Conservation (phyloP, 1,140 invertebrate genomes). For the Sogatella furcifera region DNA sequence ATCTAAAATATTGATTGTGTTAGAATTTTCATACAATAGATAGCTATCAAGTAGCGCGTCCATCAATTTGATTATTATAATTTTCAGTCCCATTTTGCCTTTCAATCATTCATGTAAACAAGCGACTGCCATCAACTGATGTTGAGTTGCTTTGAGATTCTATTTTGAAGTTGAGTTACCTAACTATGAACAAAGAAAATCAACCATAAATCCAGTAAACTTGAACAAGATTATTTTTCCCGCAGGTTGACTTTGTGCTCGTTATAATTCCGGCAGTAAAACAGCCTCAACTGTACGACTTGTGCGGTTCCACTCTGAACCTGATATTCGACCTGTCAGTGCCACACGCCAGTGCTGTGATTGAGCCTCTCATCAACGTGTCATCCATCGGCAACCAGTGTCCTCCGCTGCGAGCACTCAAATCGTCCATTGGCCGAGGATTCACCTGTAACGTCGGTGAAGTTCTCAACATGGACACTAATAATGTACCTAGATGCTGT, state of each 20-base stretch:
- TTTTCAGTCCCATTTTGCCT: no score
- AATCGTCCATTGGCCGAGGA: conserved; percentile 73
- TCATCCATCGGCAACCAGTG: conserved; percentile 83
- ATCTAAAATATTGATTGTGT: no score
- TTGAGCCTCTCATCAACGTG: conserved; percentile 81
- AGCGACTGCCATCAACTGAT: no score
- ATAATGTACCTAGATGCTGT: conserved; percentile 85
- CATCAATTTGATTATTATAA: no score
- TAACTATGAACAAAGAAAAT: not conserved
- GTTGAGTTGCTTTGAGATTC: no score
- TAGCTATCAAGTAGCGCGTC: no score
- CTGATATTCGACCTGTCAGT: conserved; percentile 90
- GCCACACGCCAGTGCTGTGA: conserved; percentile 80
- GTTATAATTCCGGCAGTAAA: conserved; percentile 76
- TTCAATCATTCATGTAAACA: no score
- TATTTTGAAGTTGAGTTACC: no score
- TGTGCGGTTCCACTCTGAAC: conserved; percentile 86
- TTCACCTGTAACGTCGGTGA: conserved; percentile 90
- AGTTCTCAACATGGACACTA: conserved; percentile 83
- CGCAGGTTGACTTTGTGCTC: conserved; percentile 69
- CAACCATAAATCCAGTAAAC: not conserved
- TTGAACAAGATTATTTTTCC: not conserved
- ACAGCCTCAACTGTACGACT: conserved; percentile 83
- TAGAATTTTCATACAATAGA: no score
- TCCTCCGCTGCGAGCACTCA: conserved; percentile 74